Conservation (phyloP, 2,113 vertebrate species). For the Nycticryphes semicollaris region DNA sequence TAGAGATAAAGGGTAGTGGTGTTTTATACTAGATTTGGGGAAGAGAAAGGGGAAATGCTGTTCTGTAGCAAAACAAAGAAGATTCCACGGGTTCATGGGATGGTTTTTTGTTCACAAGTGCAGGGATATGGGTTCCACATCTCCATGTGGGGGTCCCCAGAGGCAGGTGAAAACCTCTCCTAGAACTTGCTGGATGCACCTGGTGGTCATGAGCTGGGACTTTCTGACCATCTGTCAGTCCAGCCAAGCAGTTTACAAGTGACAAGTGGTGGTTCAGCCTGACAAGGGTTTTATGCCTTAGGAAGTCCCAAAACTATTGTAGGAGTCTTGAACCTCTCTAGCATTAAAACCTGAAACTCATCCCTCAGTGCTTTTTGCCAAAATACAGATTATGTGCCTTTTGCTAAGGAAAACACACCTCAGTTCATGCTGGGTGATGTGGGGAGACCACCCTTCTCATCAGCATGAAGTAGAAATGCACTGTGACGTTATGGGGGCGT, state of each 20-base stretch:
- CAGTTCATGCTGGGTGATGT: background rate
- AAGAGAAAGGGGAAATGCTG: background rate
- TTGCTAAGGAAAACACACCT: background rate
- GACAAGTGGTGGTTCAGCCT: background rate
- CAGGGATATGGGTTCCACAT: background rate
- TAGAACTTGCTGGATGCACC: background rate
- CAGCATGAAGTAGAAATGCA: background rate
- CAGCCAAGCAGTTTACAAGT: background rate
- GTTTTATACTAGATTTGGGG: background rate
- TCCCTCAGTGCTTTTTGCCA: background rate
- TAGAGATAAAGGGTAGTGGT: background rate
- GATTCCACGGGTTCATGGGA: background rate
- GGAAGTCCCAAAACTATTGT: background rate
- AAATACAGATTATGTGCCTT: background rate
- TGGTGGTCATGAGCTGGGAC: background rate
- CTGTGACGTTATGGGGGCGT: background rate
- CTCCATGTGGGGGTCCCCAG: background rate
- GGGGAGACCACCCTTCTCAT: background rate
- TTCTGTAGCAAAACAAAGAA: background rate
- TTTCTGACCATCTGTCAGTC: background rate
- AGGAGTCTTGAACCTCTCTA: background rate
- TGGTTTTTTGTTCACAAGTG: background rate
- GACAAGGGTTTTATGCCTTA: background rate
- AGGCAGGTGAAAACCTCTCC: background rate
- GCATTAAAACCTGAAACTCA: background rate